Evolutionary conservation across 2,113 vertebrate genomes (phyloP).

Genomic region (Coracopsis vasa): DNA sequence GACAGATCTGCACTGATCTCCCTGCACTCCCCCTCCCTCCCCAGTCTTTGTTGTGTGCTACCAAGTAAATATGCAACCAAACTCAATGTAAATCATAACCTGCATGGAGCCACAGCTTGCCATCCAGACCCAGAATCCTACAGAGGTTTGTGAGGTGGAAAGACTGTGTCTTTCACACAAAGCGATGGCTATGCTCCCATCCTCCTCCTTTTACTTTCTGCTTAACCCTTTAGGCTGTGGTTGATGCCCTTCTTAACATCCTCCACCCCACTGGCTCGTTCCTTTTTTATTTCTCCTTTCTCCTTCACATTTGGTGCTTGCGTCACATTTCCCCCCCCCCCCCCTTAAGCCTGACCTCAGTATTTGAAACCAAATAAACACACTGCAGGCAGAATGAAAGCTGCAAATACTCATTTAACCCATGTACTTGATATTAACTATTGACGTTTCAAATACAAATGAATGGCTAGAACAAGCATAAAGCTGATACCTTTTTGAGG

Average conservation of each 20-base stretch:
- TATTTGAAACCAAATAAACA: slow-evolving; percentile 64
- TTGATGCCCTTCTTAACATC: slow-evolving; percentile 32
- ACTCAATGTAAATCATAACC: slow-evolving; percentile 60
- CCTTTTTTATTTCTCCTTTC: slow-evolving; percentile 2
- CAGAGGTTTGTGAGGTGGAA: slow-evolving; percentile 61
- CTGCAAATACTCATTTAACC: slow-evolving; percentile 61
- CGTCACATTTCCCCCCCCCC: too few species aligned
- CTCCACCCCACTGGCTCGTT: not conserved
- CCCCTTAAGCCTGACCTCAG: slow-evolving; percentile 26
- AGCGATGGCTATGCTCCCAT: not conserved
- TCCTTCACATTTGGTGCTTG: not conserved
- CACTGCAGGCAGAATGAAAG: slow-evolving; percentile 46
- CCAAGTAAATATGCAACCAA: slow-evolving; percentile 61
- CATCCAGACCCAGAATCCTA: slow-evolving; percentile 18
- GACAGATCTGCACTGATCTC: slow-evolving; percentile 12
- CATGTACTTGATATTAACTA: slow-evolving; percentile 58
- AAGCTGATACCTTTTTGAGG: slow-evolving; percentile 46
- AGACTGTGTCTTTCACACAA: slow-evolving; percentile 39
- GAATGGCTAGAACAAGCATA: slow-evolving; percentile 38
- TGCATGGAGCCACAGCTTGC: slow-evolving; percentile 51
- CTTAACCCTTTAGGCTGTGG: slow-evolving; percentile 35
- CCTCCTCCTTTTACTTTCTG: not conserved
- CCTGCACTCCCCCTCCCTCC: not conserved
- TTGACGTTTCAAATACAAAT: slow-evolving; percentile 30
- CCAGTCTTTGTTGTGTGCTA: slow-evolving; percentile 52